A percentile compares a stretch with the other conserved stretches of the same genome.
These are phyloP conservation scores for Brachycybe producta DNA, from an alignment of 2,888 invertebrate genomes.

Conservation along the genomic window DNA sequence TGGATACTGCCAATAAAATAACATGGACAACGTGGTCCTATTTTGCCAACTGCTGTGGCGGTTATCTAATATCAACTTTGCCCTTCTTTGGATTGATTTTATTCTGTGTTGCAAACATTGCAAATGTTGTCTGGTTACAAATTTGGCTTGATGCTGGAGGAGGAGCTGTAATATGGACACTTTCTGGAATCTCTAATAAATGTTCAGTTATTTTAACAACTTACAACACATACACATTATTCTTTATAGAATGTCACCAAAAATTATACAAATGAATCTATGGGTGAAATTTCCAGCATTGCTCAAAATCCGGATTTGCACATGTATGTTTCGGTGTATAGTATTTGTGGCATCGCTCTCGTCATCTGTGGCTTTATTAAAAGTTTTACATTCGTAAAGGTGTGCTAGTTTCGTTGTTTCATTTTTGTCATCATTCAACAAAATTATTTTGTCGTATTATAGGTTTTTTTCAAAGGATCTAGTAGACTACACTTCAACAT, in stretches of 20 bases:
- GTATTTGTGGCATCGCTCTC: slow-evolving; percentile 1
- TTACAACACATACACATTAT: no score
- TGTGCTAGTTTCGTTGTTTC: no score
- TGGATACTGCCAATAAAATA: slow-evolving; percentile 6
- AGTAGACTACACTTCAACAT: slow-evolving; percentile 9
- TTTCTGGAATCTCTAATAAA: no score
- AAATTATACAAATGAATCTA: no score
- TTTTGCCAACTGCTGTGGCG: slow-evolving; percentile 13
- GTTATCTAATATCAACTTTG: slow-evolving; percentile 6
- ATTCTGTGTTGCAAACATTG: slow-evolving; percentile 26
- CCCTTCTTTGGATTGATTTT: slow-evolving; percentile 4
- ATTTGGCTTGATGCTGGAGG: slow-evolving; percentile 28
- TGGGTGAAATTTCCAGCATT: no score
- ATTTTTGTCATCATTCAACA: no score
- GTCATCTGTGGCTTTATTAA: slow-evolving; percentile 7
- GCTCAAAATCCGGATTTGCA: not conserved
- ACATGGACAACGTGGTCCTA: slow-evolving; percentile 6
- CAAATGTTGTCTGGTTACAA: slow-evolving; percentile 28
- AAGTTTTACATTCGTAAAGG: slow-evolving; percentile 13
- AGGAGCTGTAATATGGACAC: not conserved
- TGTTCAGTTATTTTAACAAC: no score
- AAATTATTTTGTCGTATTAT: no score
- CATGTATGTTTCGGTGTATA: slow-evolving; percentile 12
- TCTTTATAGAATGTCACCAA: no score
- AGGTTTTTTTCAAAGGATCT: slow-evolving; percentile 8